Percentiles rank a stretch among this genome's conserved stretches.
phyloP scores from a whole-genome alignment of 2,113 vertebrate genomes.

The Barbus barbus region DNA sequence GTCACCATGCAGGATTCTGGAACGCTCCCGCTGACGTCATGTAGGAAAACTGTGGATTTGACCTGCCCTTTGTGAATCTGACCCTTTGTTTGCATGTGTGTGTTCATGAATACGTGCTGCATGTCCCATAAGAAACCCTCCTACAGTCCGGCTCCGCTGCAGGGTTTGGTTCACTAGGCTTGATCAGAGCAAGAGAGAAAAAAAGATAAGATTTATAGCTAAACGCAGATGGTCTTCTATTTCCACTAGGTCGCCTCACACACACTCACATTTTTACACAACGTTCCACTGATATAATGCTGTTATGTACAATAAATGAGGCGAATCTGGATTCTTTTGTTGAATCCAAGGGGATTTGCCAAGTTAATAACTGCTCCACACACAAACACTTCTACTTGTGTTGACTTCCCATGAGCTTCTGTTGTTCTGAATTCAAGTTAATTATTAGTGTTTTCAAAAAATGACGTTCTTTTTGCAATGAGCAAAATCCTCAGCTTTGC shows the following conservation, averaged over 20 bases:
- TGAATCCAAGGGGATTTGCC: no score
- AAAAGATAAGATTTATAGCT: conserved; percentile 43
- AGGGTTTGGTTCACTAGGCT: conserved; percentile 35
- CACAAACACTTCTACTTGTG: neutral
- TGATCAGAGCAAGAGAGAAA: conserved; percentile 24
- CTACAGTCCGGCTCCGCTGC: neutral
- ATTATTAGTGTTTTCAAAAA: neutral
- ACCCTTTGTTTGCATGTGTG: conserved; percentile 28
- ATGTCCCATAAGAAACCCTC: conserved; percentile 20
- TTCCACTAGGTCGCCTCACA: neutral
- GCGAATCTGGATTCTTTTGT: neutral
- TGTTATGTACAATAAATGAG: neutral
- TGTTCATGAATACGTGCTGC: neutral
- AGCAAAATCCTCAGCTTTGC: neutral
- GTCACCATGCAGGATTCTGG: neutral
- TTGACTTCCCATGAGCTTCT: neutral
- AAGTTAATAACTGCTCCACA: no score
- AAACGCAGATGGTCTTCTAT: conserved; percentile 46
- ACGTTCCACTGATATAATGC: conserved; percentile 7
- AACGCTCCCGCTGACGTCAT: conserved; percentile 3
- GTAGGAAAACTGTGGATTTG: conserved; percentile 6
- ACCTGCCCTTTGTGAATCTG: conserved; percentile 23
- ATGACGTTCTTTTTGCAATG: neutral
- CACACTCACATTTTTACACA: neutral
- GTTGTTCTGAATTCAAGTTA: neutral